phyloP scores from a whole-genome alignment of 1,140 invertebrate genomes.

The Drosophila kikkawai region DNA sequence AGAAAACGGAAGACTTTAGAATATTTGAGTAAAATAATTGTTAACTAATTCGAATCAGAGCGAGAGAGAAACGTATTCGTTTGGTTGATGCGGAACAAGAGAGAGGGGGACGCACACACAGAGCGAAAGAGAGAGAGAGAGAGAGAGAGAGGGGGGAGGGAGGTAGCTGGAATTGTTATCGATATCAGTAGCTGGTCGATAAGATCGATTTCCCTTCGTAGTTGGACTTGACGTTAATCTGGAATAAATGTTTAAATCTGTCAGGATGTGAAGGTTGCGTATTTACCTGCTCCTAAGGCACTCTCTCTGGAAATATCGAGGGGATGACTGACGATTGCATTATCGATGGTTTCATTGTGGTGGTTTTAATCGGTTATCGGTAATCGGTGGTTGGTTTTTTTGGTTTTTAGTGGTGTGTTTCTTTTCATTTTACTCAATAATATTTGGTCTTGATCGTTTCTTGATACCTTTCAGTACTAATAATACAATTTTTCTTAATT shows the following conservation, averaged over 20 bases:
- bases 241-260: constrained; percentile 50
- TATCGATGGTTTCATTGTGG: constrained; percentile 24
- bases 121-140: constrained; percentile 13
- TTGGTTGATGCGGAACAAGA: constrained; percentile 7
- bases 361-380: constrained; percentile 4
- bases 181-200: not conserved
- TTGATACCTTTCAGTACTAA: constrained; percentile 18
- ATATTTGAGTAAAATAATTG: not conserved
- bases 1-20: constrained; percentile 46
- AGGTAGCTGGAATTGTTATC: not conserved
- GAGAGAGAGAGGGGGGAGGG: not conserved
- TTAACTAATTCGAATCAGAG: constrained; percentile 26
- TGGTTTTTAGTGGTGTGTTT: constrained; percentile 15
- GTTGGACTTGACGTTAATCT: not conserved
- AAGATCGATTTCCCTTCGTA: not conserved
- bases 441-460: constrained; percentile 22
- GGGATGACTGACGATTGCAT: constrained; percentile 33
- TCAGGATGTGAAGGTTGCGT: constrained; percentile 41
- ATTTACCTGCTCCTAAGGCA: constrained; percentile 66
- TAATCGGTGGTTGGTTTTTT: constrained; percentile 16
- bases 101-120: constrained; percentile 3
- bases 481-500: constrained; percentile 37
- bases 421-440: constrained; percentile 2
- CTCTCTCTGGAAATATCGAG: constrained; percentile 25
- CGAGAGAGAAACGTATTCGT: constrained; percentile 36